These are phyloP conservation scores for Cyclura pinguis DNA, from an alignment of 2,797 vertebrate species.

Conservation along the genomic window DNA sequence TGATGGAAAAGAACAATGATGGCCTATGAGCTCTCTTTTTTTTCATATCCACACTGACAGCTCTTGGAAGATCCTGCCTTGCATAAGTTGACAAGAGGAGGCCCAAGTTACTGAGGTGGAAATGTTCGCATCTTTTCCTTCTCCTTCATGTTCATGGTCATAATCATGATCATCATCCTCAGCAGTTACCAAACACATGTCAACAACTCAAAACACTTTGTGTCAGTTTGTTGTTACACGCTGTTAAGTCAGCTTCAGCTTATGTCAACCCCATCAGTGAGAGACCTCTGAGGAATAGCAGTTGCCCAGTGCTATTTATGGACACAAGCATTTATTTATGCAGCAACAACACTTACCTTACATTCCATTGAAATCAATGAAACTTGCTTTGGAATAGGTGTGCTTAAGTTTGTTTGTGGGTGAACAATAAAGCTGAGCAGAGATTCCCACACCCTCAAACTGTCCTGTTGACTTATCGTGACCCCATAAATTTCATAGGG, in stretches of 20 bases:
- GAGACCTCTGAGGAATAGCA: neutral
- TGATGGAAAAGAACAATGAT: slow-evolving; percentile 35
- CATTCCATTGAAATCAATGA: neutral
- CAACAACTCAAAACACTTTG: neutral
- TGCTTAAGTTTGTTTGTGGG: no score
- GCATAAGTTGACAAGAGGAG: slow-evolving; percentile 8
- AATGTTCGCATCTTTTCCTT: neutral
- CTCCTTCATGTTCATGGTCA: neutral
- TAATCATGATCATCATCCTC: neutral
- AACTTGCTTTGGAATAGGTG: neutral
- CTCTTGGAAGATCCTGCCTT: slow-evolving; percentile 25
- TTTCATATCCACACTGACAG: slow-evolving; percentile 58
- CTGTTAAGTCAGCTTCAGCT: no score
- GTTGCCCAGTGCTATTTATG: neutral
- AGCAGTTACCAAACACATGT: neutral
- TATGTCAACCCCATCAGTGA: neutral
- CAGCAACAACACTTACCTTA: neutral
- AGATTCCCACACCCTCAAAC: no score
- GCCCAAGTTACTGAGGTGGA: slow-evolving; percentile 29
- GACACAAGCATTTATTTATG: no score
- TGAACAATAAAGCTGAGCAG: no score
- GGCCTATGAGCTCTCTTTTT: slow-evolving; percentile 39
- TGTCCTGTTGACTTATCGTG: no score
- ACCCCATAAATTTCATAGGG: no score
- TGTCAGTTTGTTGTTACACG: neutral